These are phyloP conservation scores for Clytia hemisphaerica DNA, from an alignment of 30 jellyfish, hydroid and myxozoan genomes.

Conservation along the genomic window DNA sequence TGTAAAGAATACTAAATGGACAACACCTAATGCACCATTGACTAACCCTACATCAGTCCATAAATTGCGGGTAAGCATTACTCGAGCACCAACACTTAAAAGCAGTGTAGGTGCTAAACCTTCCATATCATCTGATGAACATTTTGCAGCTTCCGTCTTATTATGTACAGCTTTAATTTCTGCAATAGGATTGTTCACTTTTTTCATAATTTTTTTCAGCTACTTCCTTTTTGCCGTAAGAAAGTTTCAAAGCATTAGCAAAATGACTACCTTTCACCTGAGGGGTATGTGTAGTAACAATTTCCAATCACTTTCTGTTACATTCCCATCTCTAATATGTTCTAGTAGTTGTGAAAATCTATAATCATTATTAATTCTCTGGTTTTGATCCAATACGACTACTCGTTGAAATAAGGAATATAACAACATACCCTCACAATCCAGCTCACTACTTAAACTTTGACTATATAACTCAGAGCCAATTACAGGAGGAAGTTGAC, in stretches of 20 bases:
- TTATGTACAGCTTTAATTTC: constrained; percentile 30
- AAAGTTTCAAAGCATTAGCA: too few species aligned
- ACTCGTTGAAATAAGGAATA: constrained; percentile 6
- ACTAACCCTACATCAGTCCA: constrained; percentile 56
- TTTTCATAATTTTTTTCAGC: constrained; percentile 22
- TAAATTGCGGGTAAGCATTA: constrained; percentile 36
- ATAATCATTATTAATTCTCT: constrained; percentile 6
- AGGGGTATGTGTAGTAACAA: constrained; percentile 8
- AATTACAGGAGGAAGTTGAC: constrained; percentile 36
- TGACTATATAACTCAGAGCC: constrained; percentile 11
- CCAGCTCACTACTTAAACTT: not conserved
- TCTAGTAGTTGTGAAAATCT: not conserved
- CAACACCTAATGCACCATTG: constrained; percentile 43
- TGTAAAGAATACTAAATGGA: constrained; percentile 24
- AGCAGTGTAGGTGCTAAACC: constrained; percentile 35
- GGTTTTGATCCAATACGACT: not conserved
- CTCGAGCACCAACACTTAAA: constrained; percentile 30
- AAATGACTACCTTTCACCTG: too few species aligned
- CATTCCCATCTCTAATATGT: constrained; percentile 13
- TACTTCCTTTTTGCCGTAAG: constrained; percentile 11
- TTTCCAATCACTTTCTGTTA: constrained; percentile 14
- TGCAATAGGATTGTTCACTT: constrained; percentile 29
- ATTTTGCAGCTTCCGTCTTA: constrained; percentile 7
- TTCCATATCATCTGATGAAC: constrained; percentile 45
- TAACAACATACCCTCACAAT: constrained; percentile 9